Evolutionary conservation across 2,888 invertebrate species (phyloP).

Genomic region (Sesia bembeciformis): DNA sequence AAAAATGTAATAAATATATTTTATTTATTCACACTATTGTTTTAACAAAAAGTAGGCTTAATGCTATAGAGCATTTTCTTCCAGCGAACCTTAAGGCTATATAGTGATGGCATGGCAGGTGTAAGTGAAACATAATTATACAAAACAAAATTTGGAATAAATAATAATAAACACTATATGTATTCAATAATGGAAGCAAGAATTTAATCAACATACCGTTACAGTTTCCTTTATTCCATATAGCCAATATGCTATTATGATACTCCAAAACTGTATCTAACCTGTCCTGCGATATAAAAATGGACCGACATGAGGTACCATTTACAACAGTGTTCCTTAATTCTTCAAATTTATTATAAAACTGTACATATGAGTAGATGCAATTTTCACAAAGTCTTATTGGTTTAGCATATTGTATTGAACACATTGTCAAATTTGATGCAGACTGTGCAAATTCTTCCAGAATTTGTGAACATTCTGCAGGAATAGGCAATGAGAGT

Average conservation of each 20-base stretch:
- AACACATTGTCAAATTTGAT: conserved; percentile 75
- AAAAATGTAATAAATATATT: no score
- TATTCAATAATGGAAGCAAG: not conserved
- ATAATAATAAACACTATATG: not conserved
- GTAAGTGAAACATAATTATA: no score
- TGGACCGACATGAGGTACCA: conserved; percentile 73
- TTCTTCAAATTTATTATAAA: conserved; percentile 64
- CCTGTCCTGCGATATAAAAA: conserved; percentile 76
- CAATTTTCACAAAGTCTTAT: conserved; percentile 77
- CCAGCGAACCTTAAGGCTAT: no score
- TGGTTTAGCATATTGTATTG: conserved; percentile 75
- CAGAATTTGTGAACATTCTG: conserved; percentile 34
- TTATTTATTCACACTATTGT: no score
- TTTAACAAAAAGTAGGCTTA: no score
- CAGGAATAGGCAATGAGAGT: not conserved
- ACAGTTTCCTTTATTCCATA: conserved; percentile 79
- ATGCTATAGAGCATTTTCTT: no score
- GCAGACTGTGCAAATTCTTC: conserved; percentile 68
- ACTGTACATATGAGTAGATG: conserved; percentile 65
- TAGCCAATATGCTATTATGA: conserved; percentile 64
- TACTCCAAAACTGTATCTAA: conserved; percentile 75
- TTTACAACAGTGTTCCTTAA: conserved; percentile 55
- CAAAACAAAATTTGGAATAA: no score
- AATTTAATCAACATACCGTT: conserved; percentile 54
- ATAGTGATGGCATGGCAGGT: no score